Evolutionary conservation across 1,140 invertebrate species (phyloP), one percentile per base, ranked within the genome.

Genomic region (Drosophila elegans): DNA sequence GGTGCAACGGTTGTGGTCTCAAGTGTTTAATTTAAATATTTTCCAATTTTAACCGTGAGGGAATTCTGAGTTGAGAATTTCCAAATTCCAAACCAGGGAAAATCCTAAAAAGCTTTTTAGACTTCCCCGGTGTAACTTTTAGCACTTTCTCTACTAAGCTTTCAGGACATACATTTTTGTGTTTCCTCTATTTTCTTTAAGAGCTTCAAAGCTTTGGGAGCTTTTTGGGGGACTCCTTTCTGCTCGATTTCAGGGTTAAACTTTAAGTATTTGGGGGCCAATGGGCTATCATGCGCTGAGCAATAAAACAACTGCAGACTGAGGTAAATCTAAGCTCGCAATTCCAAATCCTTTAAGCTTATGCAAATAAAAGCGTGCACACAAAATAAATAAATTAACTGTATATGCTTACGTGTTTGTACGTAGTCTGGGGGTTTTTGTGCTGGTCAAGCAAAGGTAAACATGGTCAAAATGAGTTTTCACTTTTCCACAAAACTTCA

Each of bases 1-100:
- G 21, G 83, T 59, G 78, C 67, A 66, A 76, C 71, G 75, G 71
- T 75, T 88, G 83, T 83, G 83, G 83, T 82, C 79, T 88, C 79
- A 80, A 82, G 83, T 76, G 72, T 72, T 41, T 78, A 72, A 86
- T 85, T 86, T 86, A 36, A 69, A 76, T 76, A 61, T 78, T 61
- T 74, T 72, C 16, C 13, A 46, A 42, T 27, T n/a, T 29, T 21
- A 29, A 21, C 29, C 46, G 41, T n/a, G 7, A 36, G 29, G 41
- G 12, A 56, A 34, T 56, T 12, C 16, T 11, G 4, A 4, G 11
- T 25, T 54, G 4, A 11, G 21, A 4, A 21, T 21, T 21, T 16
- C 6, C 12, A 2, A 11, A 32, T n/a, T 62, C 11, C 0, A 27
- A 36, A n/a, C 11, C 25, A 16, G 6, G 5, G 27, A n/a, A 34